These are phyloP conservation scores for Ricordea florida DNA, from an alignment of 92 coral and sea anemone genomes.

Conservation along the genomic window DNA sequence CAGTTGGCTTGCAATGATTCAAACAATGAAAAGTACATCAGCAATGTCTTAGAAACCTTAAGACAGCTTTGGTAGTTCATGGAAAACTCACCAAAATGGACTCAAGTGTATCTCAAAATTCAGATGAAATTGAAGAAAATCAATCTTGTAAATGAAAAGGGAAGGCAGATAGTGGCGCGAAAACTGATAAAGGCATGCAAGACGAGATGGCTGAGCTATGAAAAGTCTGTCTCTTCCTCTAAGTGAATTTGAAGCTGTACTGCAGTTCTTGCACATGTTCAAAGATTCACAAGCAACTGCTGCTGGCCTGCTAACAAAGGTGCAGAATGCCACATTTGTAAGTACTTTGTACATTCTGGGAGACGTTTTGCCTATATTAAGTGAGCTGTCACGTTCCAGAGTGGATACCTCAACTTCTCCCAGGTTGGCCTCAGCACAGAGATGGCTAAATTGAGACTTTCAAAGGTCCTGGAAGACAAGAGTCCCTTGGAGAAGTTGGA, in stretches of 20 bases:
- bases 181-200: constrained; percentile 1
- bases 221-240: constrained; percentile 4
- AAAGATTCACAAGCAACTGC: constrained; percentile 37
- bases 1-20: constrained; percentile 38
- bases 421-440: constrained; percentile 11
- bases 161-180: neutral
- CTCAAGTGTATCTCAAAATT: constrained; percentile 6
- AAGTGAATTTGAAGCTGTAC: constrained; percentile 30
- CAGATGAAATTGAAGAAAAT: constrained; percentile 9
- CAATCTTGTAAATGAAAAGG: neutral
- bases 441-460: constrained; percentile 26
- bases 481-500: constrained; percentile 35
- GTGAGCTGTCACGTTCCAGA: constrained; percentile 44
- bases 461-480: constrained; percentile 32
- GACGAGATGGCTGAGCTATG: constrained; percentile 20
- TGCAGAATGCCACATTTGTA: constrained; percentile 32
- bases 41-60: constrained; percentile 6
- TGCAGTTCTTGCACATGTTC: constrained; percentile 33
- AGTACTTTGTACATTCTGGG: constrained; percentile 34
- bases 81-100: too few relatives aligned
- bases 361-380: constrained; percentile 23
- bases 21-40: constrained; percentile 1
- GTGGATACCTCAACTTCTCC: constrained; percentile 19
- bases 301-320: constrained; percentile 21
- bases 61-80: constrained; percentile 10